Conservation (phyloP, 2,888 invertebrate species). For the Epinotia demarniana region DNA sequence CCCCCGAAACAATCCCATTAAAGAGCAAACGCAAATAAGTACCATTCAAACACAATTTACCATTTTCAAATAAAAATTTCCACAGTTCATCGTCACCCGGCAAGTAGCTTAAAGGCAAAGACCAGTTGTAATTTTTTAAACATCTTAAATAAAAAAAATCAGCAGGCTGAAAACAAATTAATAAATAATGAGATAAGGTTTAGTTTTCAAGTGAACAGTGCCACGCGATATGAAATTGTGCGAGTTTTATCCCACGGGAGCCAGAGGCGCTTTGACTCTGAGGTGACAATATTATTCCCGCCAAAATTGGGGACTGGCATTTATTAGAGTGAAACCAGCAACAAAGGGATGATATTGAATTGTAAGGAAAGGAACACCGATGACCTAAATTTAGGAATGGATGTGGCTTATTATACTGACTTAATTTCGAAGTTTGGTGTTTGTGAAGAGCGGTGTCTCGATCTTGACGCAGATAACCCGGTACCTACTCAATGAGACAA, state of each 20-base stretch:
- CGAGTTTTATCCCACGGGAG: constrained; percentile 4
- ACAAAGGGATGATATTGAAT: constrained; percentile 84
- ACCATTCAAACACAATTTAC: constrained; percentile 36
- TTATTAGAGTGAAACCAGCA: constrained; percentile 83
- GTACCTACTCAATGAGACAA: too few relatives aligned
- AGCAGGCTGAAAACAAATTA: not conserved
- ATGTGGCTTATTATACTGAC: constrained; percentile 52
- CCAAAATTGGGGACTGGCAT: constrained; percentile 78
- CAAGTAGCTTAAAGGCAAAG: constrained; percentile 38
- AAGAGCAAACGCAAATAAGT: not conserved
- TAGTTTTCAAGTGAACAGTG: not conserved
- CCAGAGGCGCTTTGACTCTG: constrained; percentile 48
- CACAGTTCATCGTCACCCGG: constrained; percentile 39
- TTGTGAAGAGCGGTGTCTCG: too few relatives aligned
- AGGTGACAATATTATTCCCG: constrained; percentile 83
- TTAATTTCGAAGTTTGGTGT: not conserved
- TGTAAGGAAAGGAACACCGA: constrained; percentile 68
- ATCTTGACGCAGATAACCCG: too few relatives aligned
- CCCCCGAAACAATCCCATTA: not conserved
- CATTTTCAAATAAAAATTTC: constrained; percentile 44
- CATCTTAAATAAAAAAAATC: not conserved
- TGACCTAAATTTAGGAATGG: constrained; percentile 50
- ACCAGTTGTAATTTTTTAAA: not conserved
- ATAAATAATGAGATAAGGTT: not conserved
- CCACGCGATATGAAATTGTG: not conserved